Percentiles rank a stretch among this genome's conserved stretches.
phyloP scores from a whole-genome alignment of 1,140 invertebrate genomes.

The Anastrepha obliqua region DNA sequence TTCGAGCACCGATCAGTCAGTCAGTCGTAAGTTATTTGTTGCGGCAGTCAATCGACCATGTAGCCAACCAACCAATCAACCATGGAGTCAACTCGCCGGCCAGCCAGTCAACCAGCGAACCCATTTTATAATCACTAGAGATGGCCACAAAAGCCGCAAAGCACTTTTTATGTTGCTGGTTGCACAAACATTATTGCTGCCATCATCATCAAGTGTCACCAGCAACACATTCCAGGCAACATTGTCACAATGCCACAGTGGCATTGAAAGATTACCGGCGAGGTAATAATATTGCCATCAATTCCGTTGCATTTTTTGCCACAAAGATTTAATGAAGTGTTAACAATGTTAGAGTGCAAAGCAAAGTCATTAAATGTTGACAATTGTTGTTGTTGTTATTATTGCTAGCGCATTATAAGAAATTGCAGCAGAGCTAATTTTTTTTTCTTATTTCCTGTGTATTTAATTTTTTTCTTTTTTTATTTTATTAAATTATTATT shows the following conservation, averaged over 20 bases:
- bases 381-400: not conserved
- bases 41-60: slow-evolving; percentile 31
- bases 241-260: slow-evolving; percentile 47
- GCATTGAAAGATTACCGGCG: slow-evolving; percentile 50
- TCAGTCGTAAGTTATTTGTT: slow-evolving; percentile 41
- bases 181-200: slow-evolving; percentile 33
- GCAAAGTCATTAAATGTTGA: slow-evolving; percentile 48
- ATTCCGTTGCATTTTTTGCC: not conserved
- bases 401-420: not conserved
- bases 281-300: slow-evolving; percentile 49
- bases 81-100: not conserved
- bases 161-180: slow-evolving; percentile 31
- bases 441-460: slow-evolving; percentile 2
- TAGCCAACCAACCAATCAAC: slow-evolving; percentile 14
- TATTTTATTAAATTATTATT: not conserved
- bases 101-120: not conserved
- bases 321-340: slow-evolving; percentile 47
- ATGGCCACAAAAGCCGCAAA: slow-evolving; percentile 40
- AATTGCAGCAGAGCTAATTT: too few relatives aligned
- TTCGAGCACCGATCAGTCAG: not conserved
- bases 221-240: slow-evolving; percentile 28
- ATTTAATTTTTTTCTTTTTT: not conserved
- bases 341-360: slow-evolving; percentile 45
- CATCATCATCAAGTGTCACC: slow-evolving; percentile 25
- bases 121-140: slow-evolving; percentile 29